Evolutionary conservation across 2,113 vertebrate species (phyloP).

Genomic region (Cranoglanis bouderius): DNA sequence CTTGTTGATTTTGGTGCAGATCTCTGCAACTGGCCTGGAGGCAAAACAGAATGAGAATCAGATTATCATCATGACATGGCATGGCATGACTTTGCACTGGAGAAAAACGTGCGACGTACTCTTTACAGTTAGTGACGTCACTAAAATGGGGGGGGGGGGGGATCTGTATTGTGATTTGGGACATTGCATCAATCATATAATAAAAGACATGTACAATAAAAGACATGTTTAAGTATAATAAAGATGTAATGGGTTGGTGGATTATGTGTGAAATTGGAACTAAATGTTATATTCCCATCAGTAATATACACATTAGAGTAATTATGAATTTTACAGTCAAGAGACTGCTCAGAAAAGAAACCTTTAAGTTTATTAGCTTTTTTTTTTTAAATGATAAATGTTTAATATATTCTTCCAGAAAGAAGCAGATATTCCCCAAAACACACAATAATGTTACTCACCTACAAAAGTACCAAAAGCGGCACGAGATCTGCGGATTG

Average conservation of each 20-base stretch:
- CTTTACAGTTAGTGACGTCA: background rate
- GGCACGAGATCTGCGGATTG: conserved; percentile 28
- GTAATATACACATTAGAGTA: background rate
- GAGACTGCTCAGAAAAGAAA: background rate
- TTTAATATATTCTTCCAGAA: background rate
- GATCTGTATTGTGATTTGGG: background rate
- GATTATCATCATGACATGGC: background rate
- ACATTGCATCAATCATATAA: background rate
- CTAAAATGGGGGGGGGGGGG: no score
- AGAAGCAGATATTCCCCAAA: background rate
- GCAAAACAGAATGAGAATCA: background rate
- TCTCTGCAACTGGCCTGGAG: conserved; percentile 62
- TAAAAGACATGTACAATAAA: no score
- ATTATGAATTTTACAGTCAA: background rate
- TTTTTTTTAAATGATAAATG: background rate
- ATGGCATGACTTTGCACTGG: background rate
- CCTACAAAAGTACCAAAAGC: conserved; percentile 48
- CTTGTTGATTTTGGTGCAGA: conserved; percentile 41
- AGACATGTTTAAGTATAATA: background rate
- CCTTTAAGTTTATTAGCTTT: background rate
- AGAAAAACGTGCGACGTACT: background rate
- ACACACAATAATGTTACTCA: conserved; percentile 55
- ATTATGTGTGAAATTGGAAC: background rate
- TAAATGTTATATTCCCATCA: background rate
- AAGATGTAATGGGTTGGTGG: background rate